Conservation (phyloP, 1,140 invertebrate genomes). For the Drosophila neocordata region DNA sequence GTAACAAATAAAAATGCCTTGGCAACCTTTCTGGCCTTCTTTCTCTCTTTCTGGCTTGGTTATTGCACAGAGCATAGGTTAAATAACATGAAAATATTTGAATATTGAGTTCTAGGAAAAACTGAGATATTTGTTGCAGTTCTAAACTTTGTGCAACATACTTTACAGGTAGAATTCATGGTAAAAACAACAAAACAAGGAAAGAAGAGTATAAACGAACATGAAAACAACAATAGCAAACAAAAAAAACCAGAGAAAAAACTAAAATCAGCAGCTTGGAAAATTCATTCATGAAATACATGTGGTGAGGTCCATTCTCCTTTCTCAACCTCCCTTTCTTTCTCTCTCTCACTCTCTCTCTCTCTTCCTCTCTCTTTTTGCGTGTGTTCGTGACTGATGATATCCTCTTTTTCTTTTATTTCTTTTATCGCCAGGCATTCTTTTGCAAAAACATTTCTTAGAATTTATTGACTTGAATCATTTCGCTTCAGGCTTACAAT, state of each 20-base stretch:
- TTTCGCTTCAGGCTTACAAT: not conserved
- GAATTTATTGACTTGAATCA: not conserved
- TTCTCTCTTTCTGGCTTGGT: not conserved
- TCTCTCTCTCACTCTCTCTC: not conserved
- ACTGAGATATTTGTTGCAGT: not conserved
- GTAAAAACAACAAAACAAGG: not conserved
- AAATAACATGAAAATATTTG: not conserved
- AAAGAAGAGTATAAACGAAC: not conserved
- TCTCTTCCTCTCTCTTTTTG: not conserved
- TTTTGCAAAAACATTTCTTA: conserved; percentile 3
- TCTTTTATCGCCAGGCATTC: not conserved
- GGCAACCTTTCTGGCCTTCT: not conserved
- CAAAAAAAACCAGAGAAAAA: not conserved
- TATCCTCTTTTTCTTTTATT: not conserved
- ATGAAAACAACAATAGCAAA: not conserved
- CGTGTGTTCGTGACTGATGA: not conserved
- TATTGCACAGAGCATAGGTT: not conserved
- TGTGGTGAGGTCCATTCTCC: not conserved
- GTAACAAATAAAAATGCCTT: not conserved
- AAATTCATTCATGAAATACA: conserved; percentile 37
- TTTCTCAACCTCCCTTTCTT: not conserved
- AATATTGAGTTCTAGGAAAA: not conserved
- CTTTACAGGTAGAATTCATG: not conserved
- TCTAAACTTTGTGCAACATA: not conserved
- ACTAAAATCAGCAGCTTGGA: conserved; percentile 29